Percentiles rank a stretch among this genome's conserved stretches.
phyloP scores from a whole-genome alignment of 2,888 invertebrate species.

The Daptonema setosum region DNA sequence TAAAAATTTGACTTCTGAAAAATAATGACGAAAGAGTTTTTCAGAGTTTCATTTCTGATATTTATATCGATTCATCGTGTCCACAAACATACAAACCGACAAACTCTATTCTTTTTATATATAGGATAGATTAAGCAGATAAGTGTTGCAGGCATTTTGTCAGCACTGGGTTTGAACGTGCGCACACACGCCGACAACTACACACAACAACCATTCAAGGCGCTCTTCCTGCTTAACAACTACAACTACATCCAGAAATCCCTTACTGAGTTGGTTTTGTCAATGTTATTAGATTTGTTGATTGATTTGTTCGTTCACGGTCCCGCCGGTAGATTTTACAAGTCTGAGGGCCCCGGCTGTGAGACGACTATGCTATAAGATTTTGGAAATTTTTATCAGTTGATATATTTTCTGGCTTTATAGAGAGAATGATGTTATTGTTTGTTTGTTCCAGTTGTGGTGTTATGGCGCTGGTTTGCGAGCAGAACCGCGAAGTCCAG shows the following conservation, averaged over 20 bases:
- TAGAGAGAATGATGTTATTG: neutral
- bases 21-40: no score
- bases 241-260: constrained; percentile 82
- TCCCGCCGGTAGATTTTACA: no score
- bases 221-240: constrained; percentile 50
- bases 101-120: no score
- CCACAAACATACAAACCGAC: no score
- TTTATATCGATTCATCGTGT: no score
- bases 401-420: neutral
- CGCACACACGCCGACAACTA: constrained; percentile 77
- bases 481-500: constrained; percentile 57
- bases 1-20: no score
- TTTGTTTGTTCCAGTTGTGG: constrained; percentile 32
- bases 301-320: no score
- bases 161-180: constrained; percentile 66
- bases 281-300: neutral
- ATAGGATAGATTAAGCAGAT: no score
- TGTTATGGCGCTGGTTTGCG: constrained; percentile 51
- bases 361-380: no score
- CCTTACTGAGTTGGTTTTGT: constrained; percentile 28
- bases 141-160: constrained; percentile 50
- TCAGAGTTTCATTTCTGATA: no score
- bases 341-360: no score
- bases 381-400: no score
- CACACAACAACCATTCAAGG: constrained; percentile 32